Evolutionary conservation across 2,797 vertebrate species (phyloP), one percentile per base, ranked within the genome.

Genomic region (Rhabdomys pumilio): DNA sequence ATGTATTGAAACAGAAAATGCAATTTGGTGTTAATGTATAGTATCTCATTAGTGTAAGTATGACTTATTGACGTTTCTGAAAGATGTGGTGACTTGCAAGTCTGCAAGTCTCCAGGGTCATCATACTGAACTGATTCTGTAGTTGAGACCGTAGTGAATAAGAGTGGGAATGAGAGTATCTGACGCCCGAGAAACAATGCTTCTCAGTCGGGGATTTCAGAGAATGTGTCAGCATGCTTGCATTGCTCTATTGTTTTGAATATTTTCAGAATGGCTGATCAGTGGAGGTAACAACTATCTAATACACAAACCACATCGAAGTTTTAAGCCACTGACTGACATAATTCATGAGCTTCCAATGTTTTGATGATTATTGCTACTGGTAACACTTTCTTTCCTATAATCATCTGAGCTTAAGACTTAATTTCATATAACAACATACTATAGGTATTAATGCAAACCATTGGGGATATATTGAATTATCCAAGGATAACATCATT

Each of bases 1-100:
- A 93, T 82, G 38, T 44, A 24, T 61, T 80, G 50, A 73, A 93
- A 89, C n/a, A 95, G 80, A 86, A 93, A 95, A 88, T 81, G 59
- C 82, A 94, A 91, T 79, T 93, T 84, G 75, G 6, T 90, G 90
- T 95, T 67, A 82, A 72, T 53, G 3, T 38, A 79, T 89, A 86
- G 73, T 95, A 65, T 63, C 57, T 88, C 24, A 73, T 15, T 76
- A 41, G 69, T 41, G 89, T 17, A 93, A 13, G 61, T 59, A 63
- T 11, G 57, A 38, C 44, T 95, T 59, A 91, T 80, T 93, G 57
- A 75, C 63, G 53, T 69, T 80, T 89, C 84, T 90, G 22, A 93
- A 93, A 73, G 65, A 77, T 77, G 14, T 79, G n/a, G 34, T 41
- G 44, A 34, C 17, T 72, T 73, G 24, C 14, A 81, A 81, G 83